Base-by-base conservation (phyloP, 2,797 vertebrate genomes). In the Orestias chungarensis region DNA sequence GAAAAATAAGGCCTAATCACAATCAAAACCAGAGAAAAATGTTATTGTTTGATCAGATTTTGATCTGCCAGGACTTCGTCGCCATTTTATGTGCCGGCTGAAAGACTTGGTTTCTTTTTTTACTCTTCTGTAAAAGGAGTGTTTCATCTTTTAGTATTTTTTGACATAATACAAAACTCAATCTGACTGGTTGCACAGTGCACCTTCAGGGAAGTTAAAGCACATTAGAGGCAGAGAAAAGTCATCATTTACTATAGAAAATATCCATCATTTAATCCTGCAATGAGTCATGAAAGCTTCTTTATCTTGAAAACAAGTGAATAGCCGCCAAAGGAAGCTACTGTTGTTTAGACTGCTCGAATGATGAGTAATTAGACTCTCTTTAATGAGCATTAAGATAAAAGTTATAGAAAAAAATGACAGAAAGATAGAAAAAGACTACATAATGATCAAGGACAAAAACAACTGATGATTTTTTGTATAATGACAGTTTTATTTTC, bases 1-100 rank as follows among this genome's bases (percentile, higher is more conserved):
- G 85, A 82, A 88, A 62, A 88, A 88, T 59, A 81, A 79, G 80
- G 76, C 75, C 81, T 91, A 90, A 93, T 92, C 88, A 84, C 68
- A 86, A 90, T 92, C 83, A 91, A 87, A 90, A 90, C 87, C 78
- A 81, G 69, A 71, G 85, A 71, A 82, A 92, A 89, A 88, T 90
- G 87, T 89, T 90, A 79, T 89, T 89, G 87, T 93, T 93, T 94
- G 92, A 93, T 91, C 72, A 65, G 81, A 86, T 91, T 87, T 86
- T 88, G 86, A 89, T 90, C 88, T 81, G 80, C 84, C 84, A 68
- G 75, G 64, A 72, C 76, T 83, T 81, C 75, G 65, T 80, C 78
- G 71, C 23, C 25, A 73, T 88, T 88, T 91, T 82, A 89, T 86
- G 87, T 76, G 71, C 50, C 35, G 33, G 25, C 83, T 85, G 81